Percentiles rank a stretch among this genome's conserved stretches.
Evolutionary conservation across 2,888 invertebrate genomes (phyloP).

Genomic region (Pristionchus japonicus): DNA sequence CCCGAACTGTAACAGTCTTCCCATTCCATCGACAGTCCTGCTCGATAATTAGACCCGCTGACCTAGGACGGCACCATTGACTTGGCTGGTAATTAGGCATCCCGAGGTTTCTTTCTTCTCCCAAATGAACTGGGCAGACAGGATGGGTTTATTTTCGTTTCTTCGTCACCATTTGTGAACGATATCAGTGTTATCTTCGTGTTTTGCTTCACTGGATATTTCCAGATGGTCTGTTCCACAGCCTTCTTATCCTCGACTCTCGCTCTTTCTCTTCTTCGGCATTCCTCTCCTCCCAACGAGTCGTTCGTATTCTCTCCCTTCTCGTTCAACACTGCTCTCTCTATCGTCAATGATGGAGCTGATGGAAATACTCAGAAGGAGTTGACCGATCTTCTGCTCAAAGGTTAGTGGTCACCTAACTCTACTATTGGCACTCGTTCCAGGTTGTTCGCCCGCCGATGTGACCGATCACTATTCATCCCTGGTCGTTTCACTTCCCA

Average conservation of each 20-base stretch:
- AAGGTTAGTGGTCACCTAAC: background rate
- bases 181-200: no score
- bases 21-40: no score
- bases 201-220: no score
- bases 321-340: background rate
- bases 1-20: no score
- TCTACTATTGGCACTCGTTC: background rate
- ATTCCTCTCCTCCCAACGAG: constrained; percentile 12
- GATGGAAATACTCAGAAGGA: constrained; percentile 17
- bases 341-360: constrained; percentile 13
- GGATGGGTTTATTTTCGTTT: no score
- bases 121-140: no score
- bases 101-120: background rate
- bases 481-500: background rate
- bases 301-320: constrained; percentile 33
- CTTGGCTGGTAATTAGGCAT: background rate
- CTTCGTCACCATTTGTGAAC: no score
- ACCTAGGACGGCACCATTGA: no score
- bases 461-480: background rate
- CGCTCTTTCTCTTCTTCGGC: constrained; percentile 20
- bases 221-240: background rate
- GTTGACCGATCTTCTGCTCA: background rate
- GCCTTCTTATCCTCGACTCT: background rate
- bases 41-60: no score
- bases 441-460: background rate